Evolutionary conservation across 37 sponge, comb jelly and placozoan species (phyloP), one percentile per base, ranked within the genome.

Genomic region (Haliclona indistincta): DNA sequence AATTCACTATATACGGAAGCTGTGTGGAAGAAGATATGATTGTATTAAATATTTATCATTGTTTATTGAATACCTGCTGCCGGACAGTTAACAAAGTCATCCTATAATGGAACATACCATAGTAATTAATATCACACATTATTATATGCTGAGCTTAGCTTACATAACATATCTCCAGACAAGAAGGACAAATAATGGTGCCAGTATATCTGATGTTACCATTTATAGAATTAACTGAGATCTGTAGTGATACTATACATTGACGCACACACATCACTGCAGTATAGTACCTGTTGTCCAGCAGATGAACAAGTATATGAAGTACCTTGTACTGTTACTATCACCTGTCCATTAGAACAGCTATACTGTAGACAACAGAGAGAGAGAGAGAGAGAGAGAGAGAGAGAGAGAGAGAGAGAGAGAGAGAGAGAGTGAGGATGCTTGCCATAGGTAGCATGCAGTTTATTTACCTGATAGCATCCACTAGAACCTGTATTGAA

Each of bases 131-230:
- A 47, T 47, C 13, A 47, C 8, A 47, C 8, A 47, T 47, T 17
- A 17, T 17, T 13, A 47, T 13, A 13, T 17, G 8, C 49, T 37
- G 20, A 4, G 4, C 36, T 65, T 37, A 4, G 32, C 67, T 65
- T 35, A 65, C 67, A 65, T 37, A 65, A 35, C 67, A 65, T 10
- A 65, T 34, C 20, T 15, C 67, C 23, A 37, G 6, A 65, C 67
- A 65, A 6, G 61, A 58, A 30, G 61, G 61, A 58, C 61, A 58
- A 13, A 58, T 58, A 6, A 58, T 30, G 19, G 67, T 22, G 5
- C 67, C 67, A 37, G 34, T 11, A 35, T 65, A 65, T 33, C 67
- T 32, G 32, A 37, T 37, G 32, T 10, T 10, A 65, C 32, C 10
- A 6, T 22, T 37, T 10, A 32, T 34, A 33, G 6, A 4, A 28